Base-by-base conservation (phyloP, 2,797 vertebrate genomes). In the Rallus crepitans region DNA sequence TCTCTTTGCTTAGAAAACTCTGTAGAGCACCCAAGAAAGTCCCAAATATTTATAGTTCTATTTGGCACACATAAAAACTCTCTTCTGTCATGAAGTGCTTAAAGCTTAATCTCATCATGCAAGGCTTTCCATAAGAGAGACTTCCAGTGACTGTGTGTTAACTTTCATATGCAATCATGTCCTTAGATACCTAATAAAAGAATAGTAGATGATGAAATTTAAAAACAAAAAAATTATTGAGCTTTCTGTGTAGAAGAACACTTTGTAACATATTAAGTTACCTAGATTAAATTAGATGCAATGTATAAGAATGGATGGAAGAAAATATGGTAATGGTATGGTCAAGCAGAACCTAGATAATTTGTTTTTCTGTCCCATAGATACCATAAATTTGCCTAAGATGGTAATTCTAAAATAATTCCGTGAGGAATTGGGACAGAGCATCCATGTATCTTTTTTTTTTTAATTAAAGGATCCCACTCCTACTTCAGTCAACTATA, bases 171-270 rank as follows among this genome's bases (percentile, higher is more conserved):
- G 33, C 55, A 75, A 59, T 35, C 65, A 60, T 5, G 16, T 45
- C 28, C 39, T 35, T 33, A 30, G 24, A 24, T 20, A 64, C 4
- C 33, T 63, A 59, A 60, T 12, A 15, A 80, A 81, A 15, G 6
- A 68, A 35, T 35, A 63, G 68, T 27, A 5, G 35, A 45, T 45
- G 42, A 45, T 45, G 8, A 16, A 40, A 42, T 9, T 45, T 45
- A 37, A 37, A 37, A 37, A 37, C 37, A 37, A 45, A 45, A 40
- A 40, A 40, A 40, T 77, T 63, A 61, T 30, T n/a, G 12, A 31
- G 14, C 10, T 3, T 4, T 45, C 63, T n/a, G 23, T 3, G 27
- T 57, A 65, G 47, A 37, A 31, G 20, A 75, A 50, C 1, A 0
- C 25, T 79, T 79, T 19, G 20, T 71, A 80, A 57, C 12, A 12